Base-by-base conservation (phyloP, 2,113 vertebrate genomes). In the Odocoileus virginianus region DNA sequence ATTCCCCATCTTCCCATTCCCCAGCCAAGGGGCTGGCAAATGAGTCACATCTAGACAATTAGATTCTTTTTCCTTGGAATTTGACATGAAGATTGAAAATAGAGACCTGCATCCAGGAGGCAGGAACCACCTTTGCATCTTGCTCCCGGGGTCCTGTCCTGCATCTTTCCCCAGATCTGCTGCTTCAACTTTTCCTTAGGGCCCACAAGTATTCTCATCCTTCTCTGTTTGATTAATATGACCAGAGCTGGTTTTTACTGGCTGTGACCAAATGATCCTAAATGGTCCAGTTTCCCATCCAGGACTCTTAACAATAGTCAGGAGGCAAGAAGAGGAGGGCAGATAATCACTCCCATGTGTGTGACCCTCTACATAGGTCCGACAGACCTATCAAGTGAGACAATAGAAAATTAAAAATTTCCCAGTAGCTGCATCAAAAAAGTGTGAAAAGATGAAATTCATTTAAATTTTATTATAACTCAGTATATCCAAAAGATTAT, bases 391-490 rank as follows among this genome's bases (percentile, higher is more conserved):
- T n/a, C n/a, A n/a, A 17, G 15, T 57, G 74, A 78, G n/a, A 33
- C 28, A 78, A 45, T 7, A 58, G 43, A 15, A 89, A 33, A 58
- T 57, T 64, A 21, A 57, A 64, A 82, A 40, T 82, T 55, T 78
- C 28, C 43, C 50, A 50, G 19, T 60, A 55, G 2, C 30, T 6
- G 3, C 7, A 47, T 64, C 47, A 43, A 45, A 58, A 78, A 86
- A 55, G n/a, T 43, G 17, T 87, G 67, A 79, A 40, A 17, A 76
- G 54, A 40, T 50, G 9, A 67, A 8, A 94, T 81, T 94, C 25
- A 25, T 25, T 79, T 96, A 33, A 28, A 55, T 88, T 88, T 79
- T 89, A 45, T 88, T 86, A 71, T 89, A 86, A 78, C 28, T 21
- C n/a, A 93, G 28, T 84, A 28, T 91, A 47, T n/a, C 7, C 25